Conservation (phyloP, 2,113 vertebrate genomes). For the Sinosuthora webbiana region DNA sequence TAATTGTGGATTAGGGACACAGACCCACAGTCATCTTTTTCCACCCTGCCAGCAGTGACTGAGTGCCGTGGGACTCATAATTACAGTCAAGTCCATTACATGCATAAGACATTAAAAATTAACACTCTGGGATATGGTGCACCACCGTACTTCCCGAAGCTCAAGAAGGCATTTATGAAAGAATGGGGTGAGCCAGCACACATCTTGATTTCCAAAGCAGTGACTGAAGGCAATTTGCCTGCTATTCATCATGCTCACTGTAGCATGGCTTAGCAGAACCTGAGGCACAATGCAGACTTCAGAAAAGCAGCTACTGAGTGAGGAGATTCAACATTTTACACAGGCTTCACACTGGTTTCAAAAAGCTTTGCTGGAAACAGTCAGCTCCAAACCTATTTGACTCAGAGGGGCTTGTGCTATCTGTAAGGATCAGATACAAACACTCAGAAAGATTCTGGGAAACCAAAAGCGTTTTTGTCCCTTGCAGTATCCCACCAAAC, state of each 20-base stretch:
- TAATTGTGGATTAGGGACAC: background rate
- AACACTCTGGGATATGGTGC: background rate
- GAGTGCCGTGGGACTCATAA: background rate
- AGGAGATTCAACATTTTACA: background rate
- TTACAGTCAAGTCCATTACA: conserved; percentile 25
- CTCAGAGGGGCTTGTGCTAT: background rate
- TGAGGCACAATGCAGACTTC: background rate
- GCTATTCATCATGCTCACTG: background rate
- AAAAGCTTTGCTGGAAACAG: background rate
- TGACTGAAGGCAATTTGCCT: background rate
- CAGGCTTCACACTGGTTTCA: background rate
- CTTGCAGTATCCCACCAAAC: background rate
- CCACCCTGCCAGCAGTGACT: background rate
- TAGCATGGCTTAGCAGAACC: conserved; percentile 5
- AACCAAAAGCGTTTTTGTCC: background rate
- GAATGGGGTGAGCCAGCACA: background rate
- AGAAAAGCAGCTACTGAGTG: background rate
- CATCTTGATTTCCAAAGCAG: conserved; percentile 16
- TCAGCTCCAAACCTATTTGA: background rate
- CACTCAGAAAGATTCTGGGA: background rate
- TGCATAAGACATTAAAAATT: conserved; percentile 38
- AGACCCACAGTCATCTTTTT: background rate
- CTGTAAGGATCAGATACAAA: background rate
- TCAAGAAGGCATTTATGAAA: background rate
- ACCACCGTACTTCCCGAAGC: background rate